Evolutionary conservation across 2,888 invertebrate genomes (phyloP).

Genomic region (Rapana venosa): DNA sequence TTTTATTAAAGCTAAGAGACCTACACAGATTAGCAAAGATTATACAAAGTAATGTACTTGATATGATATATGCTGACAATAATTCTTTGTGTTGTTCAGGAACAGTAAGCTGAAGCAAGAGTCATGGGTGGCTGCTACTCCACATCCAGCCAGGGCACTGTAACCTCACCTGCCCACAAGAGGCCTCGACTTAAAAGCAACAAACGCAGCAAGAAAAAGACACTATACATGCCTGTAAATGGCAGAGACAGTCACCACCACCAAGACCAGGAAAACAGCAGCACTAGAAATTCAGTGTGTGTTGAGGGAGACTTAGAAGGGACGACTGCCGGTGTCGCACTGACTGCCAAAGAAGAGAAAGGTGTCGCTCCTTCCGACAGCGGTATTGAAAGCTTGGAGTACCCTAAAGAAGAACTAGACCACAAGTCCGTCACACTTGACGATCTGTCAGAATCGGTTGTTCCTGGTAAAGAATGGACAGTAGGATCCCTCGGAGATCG

Average conservation of each 20-base stretch:
- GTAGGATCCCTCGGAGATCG: not conserved
- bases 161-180: conserved; percentile 10
- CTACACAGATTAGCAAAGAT: too few relatives aligned
- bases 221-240: not conserved
- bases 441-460: not conserved
- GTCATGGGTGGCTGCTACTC: conserved; percentile 44
- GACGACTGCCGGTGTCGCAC: not conserved
- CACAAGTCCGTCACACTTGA: too few relatives aligned
- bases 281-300: not conserved
- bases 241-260: not conserved
- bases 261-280: not conserved
- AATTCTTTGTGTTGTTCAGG: not conserved
- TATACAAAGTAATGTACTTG: too few relatives aligned
- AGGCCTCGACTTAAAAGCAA: not conserved
- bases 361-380: conserved; percentile 66
- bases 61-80: not conserved
- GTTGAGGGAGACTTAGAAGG: not conserved
- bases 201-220: not conserved
- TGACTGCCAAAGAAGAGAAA: not conserved
- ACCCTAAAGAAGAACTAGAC: conserved; percentile 47
- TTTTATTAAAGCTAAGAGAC: too few relatives aligned
- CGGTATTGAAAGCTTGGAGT: conserved; percentile 62
- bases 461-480: not conserved
- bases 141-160: not conserved
- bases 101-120: not conserved